Evolutionary conservation across 2,888 invertebrate genomes (phyloP), one percentile per base, ranked within the genome.

Genomic region (Apotomis betuletana): DNA sequence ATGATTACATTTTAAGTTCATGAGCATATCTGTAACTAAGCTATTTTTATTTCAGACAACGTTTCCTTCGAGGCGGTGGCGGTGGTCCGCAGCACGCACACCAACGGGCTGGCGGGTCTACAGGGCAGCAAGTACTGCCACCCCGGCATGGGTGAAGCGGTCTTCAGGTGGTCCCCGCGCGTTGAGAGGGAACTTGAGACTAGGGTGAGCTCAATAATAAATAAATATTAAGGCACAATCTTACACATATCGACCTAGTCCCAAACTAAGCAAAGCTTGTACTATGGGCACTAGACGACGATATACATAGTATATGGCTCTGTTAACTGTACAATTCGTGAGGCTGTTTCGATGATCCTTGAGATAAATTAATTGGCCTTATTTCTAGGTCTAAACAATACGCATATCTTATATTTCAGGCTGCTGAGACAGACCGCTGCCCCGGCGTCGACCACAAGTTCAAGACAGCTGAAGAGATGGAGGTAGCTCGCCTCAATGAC

Each of bases 171-270:
- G 94, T 95, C 95, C 1, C 95, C 94, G 36, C 87, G 94, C 38
- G 93, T 96, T 5, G 85, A 95, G 61, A 95, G 95, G 83, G 89
- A 94, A 73, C 94, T 96, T 75, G 96, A 96, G 79, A 83, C 89
- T 51, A 77, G 80, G 49, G 49, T 49, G 9, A 49, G 58, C 12
- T 13, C 12, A 58, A 6, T 44, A 15, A 5, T 67, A 12, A 59
- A 10, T 9, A 64, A 41, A 41, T 41, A 41, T 41, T 41, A 41
- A 5, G 41, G 41, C 2, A 41, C 41, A 41, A 41, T 41, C 6
- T 3, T 41, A 3, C 41, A 41, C 41, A 41, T 2, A 41, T 41
- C 41, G 5, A 41, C 5, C 41, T 41, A 41, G 41, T 41, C 6
- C 41, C 41, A 41, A 6, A 6, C 5, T 41, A 41, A 41, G 41